Evolutionary conservation across 1,140 invertebrate genomes (phyloP), one percentile per base, ranked within the genome.

Genomic region (Drosophila baimaii): DNA sequence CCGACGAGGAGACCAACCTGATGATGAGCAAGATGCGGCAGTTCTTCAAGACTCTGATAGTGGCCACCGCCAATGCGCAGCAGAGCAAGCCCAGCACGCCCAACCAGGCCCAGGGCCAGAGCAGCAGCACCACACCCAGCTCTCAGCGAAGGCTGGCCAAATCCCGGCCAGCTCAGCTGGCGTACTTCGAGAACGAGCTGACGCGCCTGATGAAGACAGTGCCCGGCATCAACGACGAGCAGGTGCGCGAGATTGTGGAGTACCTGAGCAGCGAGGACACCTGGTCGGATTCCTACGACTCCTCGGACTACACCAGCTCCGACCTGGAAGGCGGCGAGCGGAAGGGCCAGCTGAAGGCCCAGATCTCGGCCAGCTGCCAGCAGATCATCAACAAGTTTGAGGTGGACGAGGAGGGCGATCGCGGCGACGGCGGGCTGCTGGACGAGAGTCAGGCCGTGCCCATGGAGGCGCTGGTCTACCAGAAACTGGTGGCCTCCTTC

Each of bases 1-100:
- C 97, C 0, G 97, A 98, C 86, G 97, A 98, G 90, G 97, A 98
- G 92, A 98, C 97, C 1, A 98, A 98, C 91, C 92, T 98, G 9
- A 98, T 98, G 97, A 98, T 98, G 97, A 96, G 95, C 10, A 98
- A 97, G 93, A 97, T 98, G 96, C 93, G 96, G 5, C 96, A 97
- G 75, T 97, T 98, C 90, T 97, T 98, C 91, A 97, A 97, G 91
- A 97, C 96, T 23, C 95, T 97, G 93, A 95, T 97, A 2, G 95
- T 95, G 2, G 94, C 94, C 41, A 94, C 94, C 0, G 93, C 94
- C 6, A 95, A 94, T 82, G 94, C 94, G 0, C 93, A 93, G 72
- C 86, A 90, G 51, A 84, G 92, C 77, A 90, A 90, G 47, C 77
- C 89, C n/a, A 66, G 91, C 3, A 92, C 93, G 13, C 94, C 93